phyloP scores from a whole-genome alignment of 2,888 invertebrate species.

The Lepeophtheirus nordmannii region DNA sequence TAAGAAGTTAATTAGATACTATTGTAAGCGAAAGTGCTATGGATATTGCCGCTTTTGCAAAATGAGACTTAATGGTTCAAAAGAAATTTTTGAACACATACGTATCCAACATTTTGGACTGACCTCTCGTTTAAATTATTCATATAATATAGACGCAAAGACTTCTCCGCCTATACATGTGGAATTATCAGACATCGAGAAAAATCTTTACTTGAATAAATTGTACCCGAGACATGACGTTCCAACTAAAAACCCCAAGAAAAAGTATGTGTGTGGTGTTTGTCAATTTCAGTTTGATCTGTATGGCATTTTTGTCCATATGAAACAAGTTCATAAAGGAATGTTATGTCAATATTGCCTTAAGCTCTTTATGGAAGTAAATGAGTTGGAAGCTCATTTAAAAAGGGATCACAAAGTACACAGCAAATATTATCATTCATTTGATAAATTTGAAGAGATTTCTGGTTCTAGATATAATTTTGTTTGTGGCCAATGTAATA shows the following conservation, averaged over 20 bases:
- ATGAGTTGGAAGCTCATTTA: conserved; percentile 17
- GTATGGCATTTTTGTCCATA: conserved; percentile 17
- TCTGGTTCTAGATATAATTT: conserved; percentile 20
- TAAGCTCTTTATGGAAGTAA: conserved; percentile 19
- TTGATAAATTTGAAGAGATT: conserved; percentile 6
- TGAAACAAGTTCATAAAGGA: conserved; percentile 22
- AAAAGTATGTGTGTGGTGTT: conserved; percentile 23
- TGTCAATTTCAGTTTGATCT: conserved; percentile 19
- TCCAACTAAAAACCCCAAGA: conserved; percentile 12
- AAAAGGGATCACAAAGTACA: not conserved
- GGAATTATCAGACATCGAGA: conserved; percentile 10
- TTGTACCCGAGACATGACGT: conserved; percentile 5
- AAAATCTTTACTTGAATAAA: not conserved
- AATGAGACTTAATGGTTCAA: not conserved
- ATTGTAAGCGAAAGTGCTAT: not conserved
- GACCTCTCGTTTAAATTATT: not conserved
- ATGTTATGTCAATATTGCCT: conserved; percentile 19
- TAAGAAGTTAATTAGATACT: not conserved
- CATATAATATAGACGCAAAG: not conserved
- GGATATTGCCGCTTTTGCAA: too few species aligned
- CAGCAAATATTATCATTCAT: conserved; percentile 10
- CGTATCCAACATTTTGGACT: not conserved
- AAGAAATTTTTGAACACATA: not conserved
- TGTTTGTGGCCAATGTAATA: conserved; percentile 7
- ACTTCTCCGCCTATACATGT: not conserved